A percentile compares a stretch with the other conserved stretches of the same genome.
Evolutionary conservation across 2,888 invertebrate genomes (phyloP).

Genomic region (Drosophila colorata): DNA sequence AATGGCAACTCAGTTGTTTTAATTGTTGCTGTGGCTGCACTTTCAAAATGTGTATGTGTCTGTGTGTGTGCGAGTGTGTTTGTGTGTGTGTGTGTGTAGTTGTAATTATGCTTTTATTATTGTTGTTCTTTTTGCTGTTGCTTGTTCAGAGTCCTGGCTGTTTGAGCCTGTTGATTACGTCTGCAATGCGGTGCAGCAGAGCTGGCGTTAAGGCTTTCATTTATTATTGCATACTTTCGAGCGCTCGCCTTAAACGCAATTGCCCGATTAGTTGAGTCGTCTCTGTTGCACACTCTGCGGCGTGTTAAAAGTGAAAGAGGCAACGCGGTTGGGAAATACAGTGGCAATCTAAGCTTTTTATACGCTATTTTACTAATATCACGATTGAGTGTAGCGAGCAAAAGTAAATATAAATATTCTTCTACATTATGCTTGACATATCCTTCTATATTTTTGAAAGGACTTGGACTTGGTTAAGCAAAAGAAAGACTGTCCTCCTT

Average conservation of each 20-base stretch:
- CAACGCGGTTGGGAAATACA: too few relatives aligned
- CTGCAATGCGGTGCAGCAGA: conserved; percentile 36
- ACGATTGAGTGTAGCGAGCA: too few relatives aligned
- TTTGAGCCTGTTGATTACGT: conserved; percentile 57
- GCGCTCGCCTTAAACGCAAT: conserved; percentile 22
- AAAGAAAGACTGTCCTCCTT: too few relatives aligned
- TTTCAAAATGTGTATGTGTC: conserved; percentile 20
- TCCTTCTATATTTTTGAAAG: too few relatives aligned
- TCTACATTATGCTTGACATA: too few relatives aligned
- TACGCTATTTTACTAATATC: too few relatives aligned
- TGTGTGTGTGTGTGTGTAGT: conserved; percentile 28
- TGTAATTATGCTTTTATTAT: conserved; percentile 56
- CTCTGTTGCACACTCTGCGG: conserved; percentile 11
- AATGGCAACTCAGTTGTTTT: conserved; percentile 78
- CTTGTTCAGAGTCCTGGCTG: conserved; percentile 15
- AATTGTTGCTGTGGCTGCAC: conserved; percentile 71
- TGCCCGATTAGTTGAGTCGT: conserved; percentile 16
- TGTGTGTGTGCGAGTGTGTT: conserved; percentile 24
- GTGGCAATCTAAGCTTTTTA: too few relatives aligned
- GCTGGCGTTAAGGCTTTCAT: conserved; percentile 19
- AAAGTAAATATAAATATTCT: too few relatives aligned
- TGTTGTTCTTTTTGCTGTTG: conserved; percentile 36
- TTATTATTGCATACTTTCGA: conserved; percentile 35
- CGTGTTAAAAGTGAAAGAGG: neutral
- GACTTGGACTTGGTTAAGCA: too few relatives aligned